Conservation (phyloP, 2,113 vertebrate species). For the Passer montanus region DNA sequence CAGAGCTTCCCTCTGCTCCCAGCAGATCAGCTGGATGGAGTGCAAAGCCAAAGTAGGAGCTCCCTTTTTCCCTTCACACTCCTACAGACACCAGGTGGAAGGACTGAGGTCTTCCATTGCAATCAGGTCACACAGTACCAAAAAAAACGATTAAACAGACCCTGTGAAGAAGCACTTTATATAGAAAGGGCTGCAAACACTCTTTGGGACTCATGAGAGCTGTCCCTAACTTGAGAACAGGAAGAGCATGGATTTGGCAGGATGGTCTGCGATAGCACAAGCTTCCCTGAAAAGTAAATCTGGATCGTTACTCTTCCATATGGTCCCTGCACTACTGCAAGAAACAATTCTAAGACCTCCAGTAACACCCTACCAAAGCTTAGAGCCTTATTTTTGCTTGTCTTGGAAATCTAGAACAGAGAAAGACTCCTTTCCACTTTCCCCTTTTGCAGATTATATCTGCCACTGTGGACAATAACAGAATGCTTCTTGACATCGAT, state of each 20-base stretch:
- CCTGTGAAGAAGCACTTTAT: accelerated
- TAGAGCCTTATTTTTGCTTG: neutral
- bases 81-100: neutral
- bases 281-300: neutral
- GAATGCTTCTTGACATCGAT: conserved; percentile 68
- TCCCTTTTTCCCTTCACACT: neutral
- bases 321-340: neutral
- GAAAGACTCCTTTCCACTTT: neutral
- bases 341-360: accelerated
- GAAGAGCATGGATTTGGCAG: neutral
- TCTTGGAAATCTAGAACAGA: neutral
- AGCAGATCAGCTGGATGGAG: neutral
- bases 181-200: neutral
- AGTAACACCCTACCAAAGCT: neutral
- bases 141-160: neutral
- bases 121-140: neutral
- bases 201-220: neutral
- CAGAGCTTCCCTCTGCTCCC: neutral
- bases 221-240: neutral
- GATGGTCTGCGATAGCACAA: neutral
- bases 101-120: neutral
- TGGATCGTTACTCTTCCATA: accelerated
- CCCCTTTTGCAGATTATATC: conserved; percentile 10
- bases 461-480: conserved; percentile 60
- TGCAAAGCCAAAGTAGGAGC: neutral